Conservation (phyloP, 2,888 invertebrate genomes). For the Urechis unicinctus region DNA sequence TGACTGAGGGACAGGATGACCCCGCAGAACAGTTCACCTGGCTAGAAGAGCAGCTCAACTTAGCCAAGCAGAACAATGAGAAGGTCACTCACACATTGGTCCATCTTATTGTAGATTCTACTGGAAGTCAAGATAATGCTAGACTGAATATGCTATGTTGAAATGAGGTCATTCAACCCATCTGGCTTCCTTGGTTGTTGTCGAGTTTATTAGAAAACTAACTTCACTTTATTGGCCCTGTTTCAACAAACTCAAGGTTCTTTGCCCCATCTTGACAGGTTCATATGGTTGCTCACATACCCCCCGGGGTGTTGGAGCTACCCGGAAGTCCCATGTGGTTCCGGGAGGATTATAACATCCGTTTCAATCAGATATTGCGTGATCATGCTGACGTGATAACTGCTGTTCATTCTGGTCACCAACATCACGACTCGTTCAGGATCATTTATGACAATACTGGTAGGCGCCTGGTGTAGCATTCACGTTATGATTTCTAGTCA, state of each 20-base stretch:
- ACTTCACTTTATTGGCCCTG: too few relatives aligned
- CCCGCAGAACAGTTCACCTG: conserved; percentile 77
- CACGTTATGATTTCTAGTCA: too few relatives aligned
- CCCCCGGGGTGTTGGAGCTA: conserved; percentile 69
- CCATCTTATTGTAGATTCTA: background rate
- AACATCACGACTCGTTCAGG: conserved; percentile 42
- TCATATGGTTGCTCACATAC: conserved; percentile 82
- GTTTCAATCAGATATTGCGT: background rate
- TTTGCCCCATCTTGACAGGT: too few relatives aligned
- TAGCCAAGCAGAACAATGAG: conserved; percentile 68
- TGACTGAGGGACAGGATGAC: conserved; percentile 54
- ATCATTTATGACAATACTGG: background rate
- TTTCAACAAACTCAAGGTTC: too few relatives aligned
- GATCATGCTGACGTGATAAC: conserved; percentile 79
- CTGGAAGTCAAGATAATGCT: background rate
- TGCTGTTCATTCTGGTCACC: conserved; percentile 75
- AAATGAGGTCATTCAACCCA: too few relatives aligned
- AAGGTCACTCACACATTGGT: conserved; percentile 62
- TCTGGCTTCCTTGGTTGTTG: too few relatives aligned
- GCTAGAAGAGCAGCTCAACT: conserved; percentile 69
- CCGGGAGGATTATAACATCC: background rate
- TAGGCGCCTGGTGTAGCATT: background rate
- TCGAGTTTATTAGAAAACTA: too few relatives aligned
- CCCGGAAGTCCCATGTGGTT: too few relatives aligned
- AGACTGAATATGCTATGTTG: too few relatives aligned